Conservation (phyloP, 2,888 invertebrate species). For the Silvanus unidentatus region DNA sequence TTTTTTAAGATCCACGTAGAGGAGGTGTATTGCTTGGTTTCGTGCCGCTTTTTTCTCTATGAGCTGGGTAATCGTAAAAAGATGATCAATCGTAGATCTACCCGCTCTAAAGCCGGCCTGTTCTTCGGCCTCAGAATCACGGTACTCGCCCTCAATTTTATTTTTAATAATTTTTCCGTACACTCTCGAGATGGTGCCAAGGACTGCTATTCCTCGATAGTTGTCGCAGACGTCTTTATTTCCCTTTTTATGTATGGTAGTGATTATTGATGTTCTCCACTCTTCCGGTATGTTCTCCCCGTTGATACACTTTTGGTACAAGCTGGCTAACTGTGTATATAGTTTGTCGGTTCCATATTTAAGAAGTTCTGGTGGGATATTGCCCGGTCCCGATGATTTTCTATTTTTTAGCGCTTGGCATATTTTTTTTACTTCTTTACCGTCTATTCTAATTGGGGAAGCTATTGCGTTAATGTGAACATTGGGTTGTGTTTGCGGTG, state of each 20-base stretch:
- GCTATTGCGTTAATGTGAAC: neutral
- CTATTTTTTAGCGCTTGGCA: constrained; percentile 7
- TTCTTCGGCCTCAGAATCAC: constrained; percentile 12
- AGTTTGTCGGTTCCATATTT: constrained; percentile 6
- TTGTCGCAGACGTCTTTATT: constrained; percentile 3
- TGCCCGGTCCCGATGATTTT: constrained; percentile 9
- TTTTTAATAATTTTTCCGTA: constrained; percentile 6
- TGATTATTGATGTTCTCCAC: constrained; percentile 8
- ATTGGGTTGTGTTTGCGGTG: neutral
- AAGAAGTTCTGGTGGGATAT: constrained; percentile 10
- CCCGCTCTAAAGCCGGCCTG: constrained; percentile 13
- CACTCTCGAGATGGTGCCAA: constrained; percentile 2
- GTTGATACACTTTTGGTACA: constrained; percentile 9
- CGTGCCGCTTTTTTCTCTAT: constrained; percentile 4
- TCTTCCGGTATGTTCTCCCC: constrained; percentile 5
- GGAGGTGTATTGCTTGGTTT: constrained; percentile 1
- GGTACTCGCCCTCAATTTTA: constrained; percentile 8
- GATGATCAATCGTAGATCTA: constrained; percentile 10
- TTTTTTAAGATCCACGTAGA: constrained; percentile 8
- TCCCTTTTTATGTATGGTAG: constrained; percentile 5
- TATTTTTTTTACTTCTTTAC: constrained; percentile 7
- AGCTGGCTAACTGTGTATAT: neutral
- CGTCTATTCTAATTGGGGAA: constrained; percentile 8
- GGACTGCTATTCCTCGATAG: constrained; percentile 7
- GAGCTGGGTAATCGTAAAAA: constrained; percentile 3